phyloP scores from a whole-genome alignment of 2,888 invertebrate genomes.

The Drosophila formosana region DNA sequence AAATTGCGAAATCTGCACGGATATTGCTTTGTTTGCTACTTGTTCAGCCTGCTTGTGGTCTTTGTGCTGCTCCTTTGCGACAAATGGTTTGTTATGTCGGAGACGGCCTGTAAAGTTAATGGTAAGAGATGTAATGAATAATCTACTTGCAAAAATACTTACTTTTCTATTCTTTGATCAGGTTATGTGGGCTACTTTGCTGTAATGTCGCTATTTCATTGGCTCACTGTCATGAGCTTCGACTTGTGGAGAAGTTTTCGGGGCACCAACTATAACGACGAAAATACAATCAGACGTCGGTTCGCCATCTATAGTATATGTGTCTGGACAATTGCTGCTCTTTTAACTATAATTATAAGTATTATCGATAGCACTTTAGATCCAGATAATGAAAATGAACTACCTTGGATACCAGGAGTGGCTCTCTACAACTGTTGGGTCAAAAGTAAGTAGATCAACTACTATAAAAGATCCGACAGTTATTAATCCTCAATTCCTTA shows the following conservation, averaged over 20 bases:
- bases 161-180: slow-evolving; percentile 17
- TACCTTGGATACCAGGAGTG: slow-evolving; percentile 85
- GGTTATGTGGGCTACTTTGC: slow-evolving; percentile 87
- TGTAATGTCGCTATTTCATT: slow-evolving; percentile 92
- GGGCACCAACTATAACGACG: slow-evolving; percentile 38
- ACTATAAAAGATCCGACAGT: not conserved
- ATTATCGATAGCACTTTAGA: slow-evolving; percentile 73
- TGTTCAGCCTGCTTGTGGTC: slow-evolving; percentile 27
- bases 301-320: slow-evolving; percentile 77
- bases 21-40: slow-evolving; percentile 35
- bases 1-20: slow-evolving; percentile 38
- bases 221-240: slow-evolving; percentile 95
- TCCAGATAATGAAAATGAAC: slow-evolving; percentile 3
- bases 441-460: slow-evolving; percentile 83
- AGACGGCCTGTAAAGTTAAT: not conserved
- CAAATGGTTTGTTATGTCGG: not conserved
- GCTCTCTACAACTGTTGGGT: slow-evolving; percentile 87
- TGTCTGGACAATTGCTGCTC: slow-evolving; percentile 77
- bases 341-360: slow-evolving; percentile 61
- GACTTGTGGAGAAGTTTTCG: slow-evolving; percentile 89
- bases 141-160: not conserved
- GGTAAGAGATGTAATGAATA: slow-evolving; percentile 12
- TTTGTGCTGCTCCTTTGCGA: slow-evolving; percentile 18
- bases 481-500: not conserved
- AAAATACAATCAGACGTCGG: slow-evolving; percentile 58